phyloP scores from a whole-genome alignment of 2,888 invertebrate species.

The Drosophila atripex region DNA sequence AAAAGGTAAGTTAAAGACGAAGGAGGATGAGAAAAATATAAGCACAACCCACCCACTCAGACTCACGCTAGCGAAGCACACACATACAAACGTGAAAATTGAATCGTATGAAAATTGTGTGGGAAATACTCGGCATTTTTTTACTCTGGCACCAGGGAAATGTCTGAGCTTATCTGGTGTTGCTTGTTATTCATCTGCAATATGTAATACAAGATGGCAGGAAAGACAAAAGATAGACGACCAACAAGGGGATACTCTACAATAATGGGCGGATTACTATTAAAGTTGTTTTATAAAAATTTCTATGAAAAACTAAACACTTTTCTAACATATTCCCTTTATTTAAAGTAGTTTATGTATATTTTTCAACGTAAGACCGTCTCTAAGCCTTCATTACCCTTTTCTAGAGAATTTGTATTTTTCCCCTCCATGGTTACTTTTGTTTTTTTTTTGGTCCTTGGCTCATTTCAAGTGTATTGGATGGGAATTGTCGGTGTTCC shows the following conservation, averaged over 20 bases:
- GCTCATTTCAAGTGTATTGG: conserved; percentile 42
- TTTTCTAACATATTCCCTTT: too few relatives aligned
- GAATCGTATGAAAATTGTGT: conserved; percentile 60
- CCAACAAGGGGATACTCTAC: conserved; percentile 3
- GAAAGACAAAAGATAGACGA: neutral
- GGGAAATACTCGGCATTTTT: conserved; percentile 58
- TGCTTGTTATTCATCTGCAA: conserved; percentile 33
- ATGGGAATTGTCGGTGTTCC: conserved; percentile 58
- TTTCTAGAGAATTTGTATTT: conserved; percentile 22
- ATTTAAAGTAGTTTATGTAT: neutral
- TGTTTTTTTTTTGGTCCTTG: neutral
- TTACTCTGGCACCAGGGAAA: conserved; percentile 49
- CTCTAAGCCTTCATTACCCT: neutral
- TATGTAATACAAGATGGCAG: conserved; percentile 31
- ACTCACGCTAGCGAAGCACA: neutral
- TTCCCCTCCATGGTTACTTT: conserved; percentile 17
- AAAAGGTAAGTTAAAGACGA: conserved; percentile 21
- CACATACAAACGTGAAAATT: conserved; percentile 47
- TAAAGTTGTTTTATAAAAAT: neutral
- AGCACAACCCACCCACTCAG: conserved; percentile 34
- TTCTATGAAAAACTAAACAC: neutral
- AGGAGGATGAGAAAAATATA: conserved; percentile 25
- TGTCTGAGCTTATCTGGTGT: conserved; percentile 43
- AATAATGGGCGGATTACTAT: conserved; percentile 23
- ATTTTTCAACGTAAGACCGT: neutral